Base-by-base conservation (phyloP, 2,888 invertebrate genomes). In the Hirudinaria manillensis region DNA sequence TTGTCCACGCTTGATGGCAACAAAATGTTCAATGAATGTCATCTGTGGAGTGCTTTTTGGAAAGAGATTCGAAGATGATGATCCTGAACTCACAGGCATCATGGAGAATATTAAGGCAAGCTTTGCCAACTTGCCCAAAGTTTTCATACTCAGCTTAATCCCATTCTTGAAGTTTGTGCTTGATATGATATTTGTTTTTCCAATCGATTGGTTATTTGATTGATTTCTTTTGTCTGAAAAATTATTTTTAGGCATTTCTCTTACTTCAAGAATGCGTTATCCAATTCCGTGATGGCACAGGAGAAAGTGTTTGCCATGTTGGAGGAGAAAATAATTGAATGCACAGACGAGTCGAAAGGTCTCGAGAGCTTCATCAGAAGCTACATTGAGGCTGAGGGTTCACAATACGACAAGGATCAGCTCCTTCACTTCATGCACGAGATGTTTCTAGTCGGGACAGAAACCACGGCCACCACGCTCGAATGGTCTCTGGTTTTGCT, bases 391-490 rank as follows among this genome's bases (percentile, higher is more conserved):
- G 16, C 13, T 3, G 75, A 75, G 36, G 75, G 75, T n/a, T 45
- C 36, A 24, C 24, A 75, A 6, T 75, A 70, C 29, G 75, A 75
- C 61, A 32, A 45, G 21, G 66, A 71, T 21, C 75, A 75, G 32
- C 71, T 75, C 13, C 27, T 34, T 67, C 68, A 55, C 24, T 29
- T 53, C 19, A 24, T 75, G 32, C 53, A 70, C 34, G 77, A 77
- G 51, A 51, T 77, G 53, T 66, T 75, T 45, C 27, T 77, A 3
- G 77, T 74, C 29, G 77, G 76, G 1, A 36, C 74, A 2, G 77
- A 77, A 34, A 76, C 76, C 24, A 76, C 73, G 2, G 32, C 70
- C 55, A 72, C 74, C n/a, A 56, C 72, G 16, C 27, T 76, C 7
- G 32, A 61, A 27, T 77, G 77, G 77, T 38, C 51, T 19, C 24